Evolutionary conservation across 2,888 invertebrate species (phyloP).

Genomic region (Hydrotaea cyrtoneurina): DNA sequence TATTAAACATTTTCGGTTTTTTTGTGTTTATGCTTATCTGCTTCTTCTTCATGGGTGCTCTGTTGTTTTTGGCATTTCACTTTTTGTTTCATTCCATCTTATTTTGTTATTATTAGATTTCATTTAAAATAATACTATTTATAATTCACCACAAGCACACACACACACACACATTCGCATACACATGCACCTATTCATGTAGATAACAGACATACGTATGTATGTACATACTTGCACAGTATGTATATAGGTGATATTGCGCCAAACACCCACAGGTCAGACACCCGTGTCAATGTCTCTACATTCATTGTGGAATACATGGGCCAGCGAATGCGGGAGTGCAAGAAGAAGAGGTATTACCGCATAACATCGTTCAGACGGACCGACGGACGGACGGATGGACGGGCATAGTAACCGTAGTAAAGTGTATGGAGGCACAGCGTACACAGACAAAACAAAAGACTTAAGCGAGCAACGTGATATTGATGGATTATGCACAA

Average conservation of each 20-base stretch:
- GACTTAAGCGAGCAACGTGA: slow-evolving; percentile 71
- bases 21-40: slow-evolving; percentile 10
- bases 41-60: slow-evolving; percentile 11
- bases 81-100: slow-evolving; percentile 46
- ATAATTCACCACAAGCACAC: slow-evolving; percentile 51
- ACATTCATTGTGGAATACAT: not conserved
- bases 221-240: too few species aligned
- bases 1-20: slow-evolving; percentile 7
- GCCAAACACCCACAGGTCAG: slow-evolving; percentile 58
- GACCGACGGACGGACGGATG: not conserved
- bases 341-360: slow-evolving; percentile 17
- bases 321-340: not conserved
- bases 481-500: slow-evolving; percentile 33
- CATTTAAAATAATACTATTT: slow-evolving; percentile 30
- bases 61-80: slow-evolving; percentile 54
- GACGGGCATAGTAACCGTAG: slow-evolving; percentile 29
- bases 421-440: not conserved
- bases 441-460: slow-evolving; percentile 70
- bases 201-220: not conserved
- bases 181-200: slow-evolving; percentile 13
- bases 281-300: slow-evolving; percentile 51
- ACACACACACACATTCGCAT: not conserved
- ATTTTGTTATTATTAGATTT: slow-evolving; percentile 43
- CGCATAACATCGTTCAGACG: slow-evolving; percentile 40
- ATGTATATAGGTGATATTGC: not conserved